Evolutionary conservation across 2,797 vertebrate species (phyloP).

Genomic region (Todus mexicanus): DNA sequence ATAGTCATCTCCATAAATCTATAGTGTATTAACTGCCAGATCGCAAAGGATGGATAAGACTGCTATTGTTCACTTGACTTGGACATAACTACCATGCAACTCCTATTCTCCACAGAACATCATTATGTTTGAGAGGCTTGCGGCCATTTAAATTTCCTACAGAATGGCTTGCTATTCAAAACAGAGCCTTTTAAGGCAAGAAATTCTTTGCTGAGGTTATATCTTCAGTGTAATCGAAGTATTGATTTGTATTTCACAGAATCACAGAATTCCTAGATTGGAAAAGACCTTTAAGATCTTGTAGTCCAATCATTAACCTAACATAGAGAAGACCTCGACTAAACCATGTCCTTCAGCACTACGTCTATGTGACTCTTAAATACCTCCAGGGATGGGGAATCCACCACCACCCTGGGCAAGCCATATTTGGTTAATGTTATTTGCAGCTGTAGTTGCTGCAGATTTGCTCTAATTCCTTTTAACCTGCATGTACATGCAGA

Average conservation of each 20-base stretch:
- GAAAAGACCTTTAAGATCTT: too few relatives aligned
- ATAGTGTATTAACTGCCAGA: not conserved
- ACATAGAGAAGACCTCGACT: too few relatives aligned
- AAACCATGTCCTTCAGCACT: too few relatives aligned
- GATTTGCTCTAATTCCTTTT: not conserved
- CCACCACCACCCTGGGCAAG: too few relatives aligned
- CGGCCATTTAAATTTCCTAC: not conserved
- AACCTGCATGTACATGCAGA: not conserved
- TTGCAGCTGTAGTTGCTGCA: not conserved
- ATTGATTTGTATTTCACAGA: not conserved
- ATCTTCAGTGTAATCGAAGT: not conserved
- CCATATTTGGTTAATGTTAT: not conserved
- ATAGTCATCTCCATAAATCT: not conserved
- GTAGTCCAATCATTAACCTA: too few relatives aligned
- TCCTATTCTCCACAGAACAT: not conserved
- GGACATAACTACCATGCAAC: not conserved
- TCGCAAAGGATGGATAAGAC: not conserved
- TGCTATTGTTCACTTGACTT: not conserved
- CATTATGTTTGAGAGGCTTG: not conserved
- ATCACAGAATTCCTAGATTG: too few relatives aligned
- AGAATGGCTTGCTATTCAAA: not conserved
- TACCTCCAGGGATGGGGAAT: too few relatives aligned
- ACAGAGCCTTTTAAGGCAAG: not conserved
- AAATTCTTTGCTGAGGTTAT: not conserved
- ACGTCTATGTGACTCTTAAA: too few relatives aligned